Evolutionary conservation across 2,888 invertebrate species (phyloP).

Genomic region (Diaphora mendica): DNA sequence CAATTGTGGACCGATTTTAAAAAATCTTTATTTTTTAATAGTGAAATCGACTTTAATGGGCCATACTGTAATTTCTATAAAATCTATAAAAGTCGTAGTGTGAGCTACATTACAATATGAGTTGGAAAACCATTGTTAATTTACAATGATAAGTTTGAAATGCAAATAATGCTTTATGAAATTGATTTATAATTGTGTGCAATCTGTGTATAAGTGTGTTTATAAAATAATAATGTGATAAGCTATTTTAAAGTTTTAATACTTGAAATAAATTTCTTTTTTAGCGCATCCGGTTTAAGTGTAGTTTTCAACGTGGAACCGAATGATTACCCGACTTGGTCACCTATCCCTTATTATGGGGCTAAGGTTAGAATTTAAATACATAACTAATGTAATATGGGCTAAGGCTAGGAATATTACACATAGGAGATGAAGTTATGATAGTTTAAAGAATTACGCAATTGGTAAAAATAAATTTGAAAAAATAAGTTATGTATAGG

Average conservation of each 20-base stretch:
- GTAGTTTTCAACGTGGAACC: slow-evolving; percentile 72
- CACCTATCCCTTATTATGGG: slow-evolving; percentile 57
- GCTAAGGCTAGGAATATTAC: neutral
- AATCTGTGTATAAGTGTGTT: neutral
- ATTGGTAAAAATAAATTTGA: too few species aligned
- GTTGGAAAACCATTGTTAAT: too few species aligned
- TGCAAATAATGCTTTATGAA: too few species aligned
- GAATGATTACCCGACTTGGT: slow-evolving; percentile 68
- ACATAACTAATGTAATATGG: neutral
- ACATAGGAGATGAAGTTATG: neutral
- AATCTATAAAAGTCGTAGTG: too few species aligned
- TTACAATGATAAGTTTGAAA: neutral
- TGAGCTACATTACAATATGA: too few species aligned
- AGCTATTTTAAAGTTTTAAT: neutral
- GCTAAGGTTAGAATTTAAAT: slow-evolving; percentile 62
- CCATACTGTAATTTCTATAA: too few species aligned
- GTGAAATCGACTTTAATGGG: too few species aligned
- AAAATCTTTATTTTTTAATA: too few species aligned
- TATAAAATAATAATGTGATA: neutral
- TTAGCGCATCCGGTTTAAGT: slow-evolving; percentile 68
- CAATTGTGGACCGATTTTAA: too few species aligned
- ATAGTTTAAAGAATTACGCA: too few species aligned
- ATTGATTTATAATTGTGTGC: too few species aligned
- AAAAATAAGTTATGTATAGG: too few species aligned
- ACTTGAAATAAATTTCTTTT: slow-evolving; percentile 27